These are phyloP conservation scores for Argyrosomus japonicus DNA, from an alignment of 2,113 vertebrate genomes.

Conservation along the genomic window DNA sequence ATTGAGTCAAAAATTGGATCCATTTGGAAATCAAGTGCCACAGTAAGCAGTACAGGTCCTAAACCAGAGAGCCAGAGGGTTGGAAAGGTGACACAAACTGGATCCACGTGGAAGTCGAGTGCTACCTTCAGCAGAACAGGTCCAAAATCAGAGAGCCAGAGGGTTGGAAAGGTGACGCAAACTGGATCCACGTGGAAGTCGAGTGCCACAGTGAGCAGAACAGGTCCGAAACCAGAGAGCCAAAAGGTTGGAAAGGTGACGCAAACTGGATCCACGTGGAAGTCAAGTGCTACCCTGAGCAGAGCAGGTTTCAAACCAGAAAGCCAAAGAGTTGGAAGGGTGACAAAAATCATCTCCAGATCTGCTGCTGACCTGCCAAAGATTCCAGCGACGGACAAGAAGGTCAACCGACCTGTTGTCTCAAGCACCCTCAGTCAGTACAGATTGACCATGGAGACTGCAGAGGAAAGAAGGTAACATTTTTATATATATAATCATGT, in stretches of 20 bases:
- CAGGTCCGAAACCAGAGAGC: constrained; percentile 45
- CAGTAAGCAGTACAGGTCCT: constrained; percentile 20
- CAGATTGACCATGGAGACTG: constrained; percentile 74
- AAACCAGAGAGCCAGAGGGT: constrained; percentile 46
- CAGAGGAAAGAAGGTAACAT: constrained; percentile 86
- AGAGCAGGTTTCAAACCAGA: too few relatives aligned
- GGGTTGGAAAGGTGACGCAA: constrained; percentile 49
- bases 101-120: too few relatives aligned
- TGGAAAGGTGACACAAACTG: constrained; percentile 5
- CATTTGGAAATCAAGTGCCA: constrained; percentile 85
- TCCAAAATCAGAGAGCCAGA: too few relatives aligned
- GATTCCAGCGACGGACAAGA: constrained; percentile 67
- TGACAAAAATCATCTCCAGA: constrained; percentile 37
- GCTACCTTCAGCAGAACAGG: too few relatives aligned
- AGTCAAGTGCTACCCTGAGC: too few relatives aligned
- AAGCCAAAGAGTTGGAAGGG: too few relatives aligned
- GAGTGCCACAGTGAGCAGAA: constrained; percentile 27
- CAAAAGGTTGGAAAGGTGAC: constrained; percentile 23
- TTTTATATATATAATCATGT: neutral
- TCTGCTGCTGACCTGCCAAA: constrained; percentile 47
- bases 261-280: too few relatives aligned
- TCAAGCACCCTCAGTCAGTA: constrained; percentile 74
- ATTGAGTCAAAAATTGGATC: constrained; percentile 93
- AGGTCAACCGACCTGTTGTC: constrained; percentile 68
- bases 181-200: constrained; percentile 91